Percentiles rank a stretch among this genome's conserved stretches.
Evolutionary conservation across 2,888 invertebrate genomes (phyloP).

Genomic region (Monochamus alternatus): DNA sequence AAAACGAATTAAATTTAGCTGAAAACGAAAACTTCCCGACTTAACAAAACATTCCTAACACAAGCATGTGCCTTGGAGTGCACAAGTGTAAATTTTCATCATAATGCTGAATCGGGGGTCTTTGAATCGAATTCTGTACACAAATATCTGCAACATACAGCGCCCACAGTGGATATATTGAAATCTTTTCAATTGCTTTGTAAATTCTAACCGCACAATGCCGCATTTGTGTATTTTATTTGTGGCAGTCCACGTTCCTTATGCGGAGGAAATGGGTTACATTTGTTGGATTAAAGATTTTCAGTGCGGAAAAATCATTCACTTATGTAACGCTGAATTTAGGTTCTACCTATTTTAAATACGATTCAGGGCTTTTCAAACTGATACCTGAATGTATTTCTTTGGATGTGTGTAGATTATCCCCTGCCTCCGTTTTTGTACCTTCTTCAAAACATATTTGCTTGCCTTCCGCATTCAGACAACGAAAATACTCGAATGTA

Average conservation of each 20-base stretch:
- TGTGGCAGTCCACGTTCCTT: conserved; percentile 67
- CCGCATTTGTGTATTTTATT: conserved; percentile 70
- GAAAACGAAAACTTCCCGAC: conserved; percentile 67
- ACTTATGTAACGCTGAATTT: conserved; percentile 55
- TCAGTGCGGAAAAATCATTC: conserved; percentile 64
- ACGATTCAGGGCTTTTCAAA: conserved; percentile 34
- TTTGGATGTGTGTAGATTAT: conserved; percentile 31
- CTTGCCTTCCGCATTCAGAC: not conserved
- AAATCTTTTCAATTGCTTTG: conserved; percentile 72
- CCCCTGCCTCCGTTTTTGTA: conserved; percentile 17
- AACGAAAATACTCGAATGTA: no score
- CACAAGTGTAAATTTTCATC: conserved; percentile 72
- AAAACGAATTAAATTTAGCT: conserved; percentile 69
- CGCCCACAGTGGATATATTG: conserved; percentile 69
- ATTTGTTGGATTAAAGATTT: conserved; percentile 69
- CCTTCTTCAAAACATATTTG: not conserved
- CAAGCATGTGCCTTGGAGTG: conserved; percentile 70
- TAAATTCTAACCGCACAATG: conserved; percentile 71
- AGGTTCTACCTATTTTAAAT: conserved; percentile 44
- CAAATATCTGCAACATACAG: conserved; percentile 70
- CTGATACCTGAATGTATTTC: conserved; percentile 38
- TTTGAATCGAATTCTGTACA: conserved; percentile 70
- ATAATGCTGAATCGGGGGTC: conserved; percentile 70
- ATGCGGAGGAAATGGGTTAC: conserved; percentile 68
- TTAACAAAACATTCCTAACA: conserved; percentile 67